Base-by-base conservation (phyloP, 2,113 vertebrate species). In the Pluvialis apricaria region DNA sequence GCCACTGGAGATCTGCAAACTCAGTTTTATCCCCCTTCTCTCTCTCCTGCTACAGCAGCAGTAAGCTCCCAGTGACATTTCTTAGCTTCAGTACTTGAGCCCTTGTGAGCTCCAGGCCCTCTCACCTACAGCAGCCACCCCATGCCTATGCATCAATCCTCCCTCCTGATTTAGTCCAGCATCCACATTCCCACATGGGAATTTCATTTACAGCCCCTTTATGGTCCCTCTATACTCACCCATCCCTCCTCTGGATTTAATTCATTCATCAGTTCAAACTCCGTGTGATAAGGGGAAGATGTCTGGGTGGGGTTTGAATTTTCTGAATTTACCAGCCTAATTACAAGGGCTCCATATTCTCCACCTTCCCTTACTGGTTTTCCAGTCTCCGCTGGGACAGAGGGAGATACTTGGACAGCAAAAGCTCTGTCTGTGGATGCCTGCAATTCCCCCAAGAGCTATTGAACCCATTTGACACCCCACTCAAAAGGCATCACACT, bases 401-500 rank as follows among this genome's bases (percentile, higher is more conserved):
- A 6, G 24, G 19, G 58, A 90, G 22, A 51, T 2, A 3, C 1
- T 32, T 17, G n/a, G 55, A 62, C 61, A 78, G 44, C 40, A 61
- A 70, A 52, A 19, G 44, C 52, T 88, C 47, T 29, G 47, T 12
- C n/a, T 52, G 44, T 22, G 40, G 62, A 18, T 1, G 15, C 57
- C 77, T 20, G 2, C 3, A 7, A 4, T 4, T 66, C 44, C 60
- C 72, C 47, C 32, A 55, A 32, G 72, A 94, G 51, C n/a, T 31
- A 9, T 1, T 42, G 57, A 54, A 26, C 32, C 1, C 1, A 34
- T 22, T 1, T 61, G 49, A 62, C 66, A 47, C 71, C 8, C 1
- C 5, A 1, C 15, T 80, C 34, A 4, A 64, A 80, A 79, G 71
- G 38, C 55, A 52, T 1, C 9, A 3, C 0, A 0, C 71, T 31